These are phyloP conservation scores for Endotricha flammealis DNA, from an alignment of 2,888 invertebrate species.

Conservation along the genomic window DNA sequence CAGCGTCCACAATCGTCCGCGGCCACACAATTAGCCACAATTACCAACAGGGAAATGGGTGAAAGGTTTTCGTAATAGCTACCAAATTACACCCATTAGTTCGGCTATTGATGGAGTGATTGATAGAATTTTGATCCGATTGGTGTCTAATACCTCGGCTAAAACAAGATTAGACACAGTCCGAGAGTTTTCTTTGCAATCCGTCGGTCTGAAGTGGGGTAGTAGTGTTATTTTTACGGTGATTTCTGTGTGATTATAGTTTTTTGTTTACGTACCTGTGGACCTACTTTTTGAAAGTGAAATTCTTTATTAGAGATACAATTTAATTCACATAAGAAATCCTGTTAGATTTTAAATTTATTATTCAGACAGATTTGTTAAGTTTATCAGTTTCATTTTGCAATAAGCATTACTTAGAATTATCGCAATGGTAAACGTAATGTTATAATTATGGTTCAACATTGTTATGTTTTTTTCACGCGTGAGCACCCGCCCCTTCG, in stretches of 20 bases:
- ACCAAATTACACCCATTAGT: slow-evolving; percentile 52
- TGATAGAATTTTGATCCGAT: slow-evolving; percentile 33
- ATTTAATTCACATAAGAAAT: slow-evolving; percentile 1
- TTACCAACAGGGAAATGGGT: slow-evolving; percentile 41
- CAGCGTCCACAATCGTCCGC: slow-evolving; percentile 26
- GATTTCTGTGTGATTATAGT: slow-evolving; percentile 23
- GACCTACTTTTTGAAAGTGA: slow-evolving; percentile 25
- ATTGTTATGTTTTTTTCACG: slow-evolving; percentile 29
- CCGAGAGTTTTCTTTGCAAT: slow-evolving; percentile 15
- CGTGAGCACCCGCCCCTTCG: slow-evolving; percentile 25
- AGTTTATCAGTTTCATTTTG: too few species aligned
- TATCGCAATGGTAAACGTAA: slow-evolving; percentile 13
- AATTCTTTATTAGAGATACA: slow-evolving; percentile 15
- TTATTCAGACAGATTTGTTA: neutral
- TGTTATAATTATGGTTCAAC: slow-evolving; percentile 12
- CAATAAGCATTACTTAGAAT: neutral
- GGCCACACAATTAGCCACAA: slow-evolving; percentile 31
- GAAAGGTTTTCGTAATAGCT: slow-evolving; percentile 53
- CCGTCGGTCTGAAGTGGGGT: slow-evolving; percentile 19
- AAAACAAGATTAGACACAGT: slow-evolving; percentile 41
- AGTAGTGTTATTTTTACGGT: slow-evolving; percentile 35
- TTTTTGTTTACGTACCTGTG: slow-evolving; percentile 22
- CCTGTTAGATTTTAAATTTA: slow-evolving; percentile 1
- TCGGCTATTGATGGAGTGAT: slow-evolving; percentile 37
- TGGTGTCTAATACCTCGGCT: slow-evolving; percentile 25